These are phyloP conservation scores for Schizaphis graminum DNA, from an alignment of 2,888 invertebrate genomes.

Conservation along the genomic window DNA sequence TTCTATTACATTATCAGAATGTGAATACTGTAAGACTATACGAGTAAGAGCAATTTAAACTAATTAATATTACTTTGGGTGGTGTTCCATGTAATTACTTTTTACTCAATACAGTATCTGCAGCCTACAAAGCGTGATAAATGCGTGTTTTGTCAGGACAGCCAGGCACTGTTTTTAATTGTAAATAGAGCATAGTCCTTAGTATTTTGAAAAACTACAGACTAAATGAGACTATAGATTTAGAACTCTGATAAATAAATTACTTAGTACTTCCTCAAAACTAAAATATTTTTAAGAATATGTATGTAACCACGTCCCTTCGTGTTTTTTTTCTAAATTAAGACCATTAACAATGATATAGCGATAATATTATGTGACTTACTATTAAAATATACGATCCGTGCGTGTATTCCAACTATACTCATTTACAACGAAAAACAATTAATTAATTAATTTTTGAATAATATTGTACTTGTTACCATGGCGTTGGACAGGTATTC, in stretches of 20 bases:
- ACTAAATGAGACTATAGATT: neutral
- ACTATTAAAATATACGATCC: neutral
- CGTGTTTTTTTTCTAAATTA: neutral
- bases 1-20: neutral
- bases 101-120: neutral
- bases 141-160: neutral
- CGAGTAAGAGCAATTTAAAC: neutral
- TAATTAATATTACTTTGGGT: neutral
- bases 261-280: neutral
- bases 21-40: neutral
- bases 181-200: neutral
- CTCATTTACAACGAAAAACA: neutral
- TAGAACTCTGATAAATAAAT: neutral
- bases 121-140: neutral
- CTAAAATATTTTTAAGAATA: neutral
- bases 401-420: neutral
- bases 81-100: neutral
- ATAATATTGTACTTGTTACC: constrained; percentile 24
- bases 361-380: neutral
- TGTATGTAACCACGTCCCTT: neutral
- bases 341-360: neutral
- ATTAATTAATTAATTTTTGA: constrained; percentile 11
- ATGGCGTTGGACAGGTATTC: neutral
- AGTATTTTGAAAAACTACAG: neutral
- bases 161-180: neutral